Evolutionary conservation across 2,797 vertebrate species (phyloP).

Genomic region (Glyptemys insculpta): DNA sequence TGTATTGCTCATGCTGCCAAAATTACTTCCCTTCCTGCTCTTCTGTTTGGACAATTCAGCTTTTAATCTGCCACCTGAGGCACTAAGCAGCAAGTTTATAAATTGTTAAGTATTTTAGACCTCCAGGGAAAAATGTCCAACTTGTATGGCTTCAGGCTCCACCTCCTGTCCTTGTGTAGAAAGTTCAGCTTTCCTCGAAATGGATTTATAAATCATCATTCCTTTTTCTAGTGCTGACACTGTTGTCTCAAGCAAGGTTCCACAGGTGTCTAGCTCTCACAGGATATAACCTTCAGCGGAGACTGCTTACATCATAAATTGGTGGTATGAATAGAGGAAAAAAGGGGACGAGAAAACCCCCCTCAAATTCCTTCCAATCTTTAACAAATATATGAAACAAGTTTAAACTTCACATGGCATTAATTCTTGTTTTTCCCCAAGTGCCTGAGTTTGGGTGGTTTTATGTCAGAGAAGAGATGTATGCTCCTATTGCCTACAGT

Average conservation of each 20-base stretch:
- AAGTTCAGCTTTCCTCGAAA: background rate
- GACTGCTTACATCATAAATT: constrained; percentile 1
- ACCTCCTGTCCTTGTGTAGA: background rate
- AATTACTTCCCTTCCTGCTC: background rate
- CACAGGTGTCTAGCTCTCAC: constrained; percentile 51
- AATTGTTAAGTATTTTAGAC: background rate
- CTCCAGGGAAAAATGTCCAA: background rate
- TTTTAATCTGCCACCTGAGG: background rate
- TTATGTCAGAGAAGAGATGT: constrained; percentile 33
- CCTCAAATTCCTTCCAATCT: background rate
- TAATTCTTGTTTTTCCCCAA: background rate
- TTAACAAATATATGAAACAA: constrained; percentile 12
- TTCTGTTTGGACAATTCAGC: background rate
- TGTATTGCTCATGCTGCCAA: background rate
- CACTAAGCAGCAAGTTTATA: background rate
- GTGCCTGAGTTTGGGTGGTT: constrained; percentile 7
- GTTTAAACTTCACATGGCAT: constrained; percentile 18
- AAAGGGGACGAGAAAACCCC: background rate
- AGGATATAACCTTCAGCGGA: constrained; percentile 44
- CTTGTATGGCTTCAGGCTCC: background rate
- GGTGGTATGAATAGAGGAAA: constrained; percentile 11
- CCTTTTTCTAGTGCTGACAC: constrained; percentile 30
- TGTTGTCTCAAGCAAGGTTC: background rate
- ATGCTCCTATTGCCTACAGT: constrained; percentile 38
- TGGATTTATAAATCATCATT: constrained; percentile 35